Evolutionary conservation across 2,888 invertebrate species (phyloP).

Genomic region (Lepidochrysops patricia): DNA sequence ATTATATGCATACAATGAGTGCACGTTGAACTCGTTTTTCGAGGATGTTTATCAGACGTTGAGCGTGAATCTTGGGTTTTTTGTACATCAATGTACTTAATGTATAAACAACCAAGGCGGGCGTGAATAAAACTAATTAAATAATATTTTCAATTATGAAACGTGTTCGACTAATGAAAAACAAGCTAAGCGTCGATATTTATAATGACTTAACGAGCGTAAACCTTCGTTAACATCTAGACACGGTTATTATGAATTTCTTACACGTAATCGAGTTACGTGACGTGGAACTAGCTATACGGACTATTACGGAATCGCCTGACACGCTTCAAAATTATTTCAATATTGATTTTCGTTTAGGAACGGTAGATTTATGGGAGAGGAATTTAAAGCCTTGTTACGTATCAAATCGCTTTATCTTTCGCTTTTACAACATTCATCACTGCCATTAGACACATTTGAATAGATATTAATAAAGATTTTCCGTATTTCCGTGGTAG

Average conservation of each 20-base stretch:
- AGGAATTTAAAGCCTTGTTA: constrained; percentile 6
- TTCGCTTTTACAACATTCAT: background rate
- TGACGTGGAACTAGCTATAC: constrained; percentile 29
- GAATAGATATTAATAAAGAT: background rate
- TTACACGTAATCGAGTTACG: constrained; percentile 43
- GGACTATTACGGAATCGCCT: constrained; percentile 41
- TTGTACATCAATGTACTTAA: too few relatives aligned
- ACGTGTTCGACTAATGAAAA: background rate
- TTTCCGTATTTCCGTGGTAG: background rate
- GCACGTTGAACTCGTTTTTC: too few relatives aligned
- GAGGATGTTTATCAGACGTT: too few relatives aligned
- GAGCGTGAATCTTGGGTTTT: too few relatives aligned
- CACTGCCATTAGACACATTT: background rate
- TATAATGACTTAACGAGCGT: constrained; percentile 40
- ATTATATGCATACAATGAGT: too few relatives aligned
- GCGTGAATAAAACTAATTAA: constrained; percentile 2
- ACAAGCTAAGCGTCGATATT: constrained; percentile 32
- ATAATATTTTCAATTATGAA: constrained; percentile 1
- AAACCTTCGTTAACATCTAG: constrained; percentile 29
- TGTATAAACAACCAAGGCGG: background rate
- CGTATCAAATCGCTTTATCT: constrained; percentile 5
- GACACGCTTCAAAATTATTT: constrained; percentile 31
- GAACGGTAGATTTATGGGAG: constrained; percentile 4
- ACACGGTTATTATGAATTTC: constrained; percentile 48
- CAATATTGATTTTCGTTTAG: constrained; percentile 21